Evolutionary conservation across 2,113 vertebrate genomes (phyloP).

Genomic region (Python bivittatus): DNA sequence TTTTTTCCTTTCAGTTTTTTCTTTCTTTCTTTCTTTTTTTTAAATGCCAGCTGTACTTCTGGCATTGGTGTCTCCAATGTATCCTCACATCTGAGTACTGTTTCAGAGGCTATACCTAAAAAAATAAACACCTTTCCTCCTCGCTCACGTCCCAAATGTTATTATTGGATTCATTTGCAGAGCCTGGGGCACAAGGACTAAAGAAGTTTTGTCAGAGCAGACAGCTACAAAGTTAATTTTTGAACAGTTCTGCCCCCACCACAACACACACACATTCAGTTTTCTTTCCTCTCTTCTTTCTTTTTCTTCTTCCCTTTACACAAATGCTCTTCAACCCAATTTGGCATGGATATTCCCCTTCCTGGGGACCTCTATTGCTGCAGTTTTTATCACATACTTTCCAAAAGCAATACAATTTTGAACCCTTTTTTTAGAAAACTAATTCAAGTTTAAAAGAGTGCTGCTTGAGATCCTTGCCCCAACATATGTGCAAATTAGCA

Average conservation of each 20-base stretch:
- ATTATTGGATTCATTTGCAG: conserved; percentile 51
- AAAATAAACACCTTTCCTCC: conserved; percentile 20
- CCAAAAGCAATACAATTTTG: neutral
- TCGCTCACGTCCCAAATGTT: conserved; percentile 44
- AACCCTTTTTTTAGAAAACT: neutral
- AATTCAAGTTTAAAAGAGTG: neutral
- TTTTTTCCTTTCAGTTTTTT: neutral
- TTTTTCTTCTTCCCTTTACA: neutral
- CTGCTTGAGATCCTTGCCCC: neutral
- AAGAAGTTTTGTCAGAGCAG: conserved; percentile 58
- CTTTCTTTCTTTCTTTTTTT: neutral
- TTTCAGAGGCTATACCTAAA: conserved; percentile 24
- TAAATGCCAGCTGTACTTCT: neutral
- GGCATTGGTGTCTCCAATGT: neutral
- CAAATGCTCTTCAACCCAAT: neutral
- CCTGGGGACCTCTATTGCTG: neutral
- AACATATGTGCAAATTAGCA: neutral
- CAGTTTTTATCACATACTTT: neutral
- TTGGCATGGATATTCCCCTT: neutral
- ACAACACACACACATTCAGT: neutral
- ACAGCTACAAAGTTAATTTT: conserved; percentile 33
- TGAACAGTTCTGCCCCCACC: neutral
- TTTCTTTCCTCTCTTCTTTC: conserved; percentile 5
- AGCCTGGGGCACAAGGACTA: conserved; percentile 6
- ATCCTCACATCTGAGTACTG: neutral